These are phyloP conservation scores for Micrastur ruficollis DNA, from an alignment of 2,797 vertebrate species.

Conservation along the genomic window DNA sequence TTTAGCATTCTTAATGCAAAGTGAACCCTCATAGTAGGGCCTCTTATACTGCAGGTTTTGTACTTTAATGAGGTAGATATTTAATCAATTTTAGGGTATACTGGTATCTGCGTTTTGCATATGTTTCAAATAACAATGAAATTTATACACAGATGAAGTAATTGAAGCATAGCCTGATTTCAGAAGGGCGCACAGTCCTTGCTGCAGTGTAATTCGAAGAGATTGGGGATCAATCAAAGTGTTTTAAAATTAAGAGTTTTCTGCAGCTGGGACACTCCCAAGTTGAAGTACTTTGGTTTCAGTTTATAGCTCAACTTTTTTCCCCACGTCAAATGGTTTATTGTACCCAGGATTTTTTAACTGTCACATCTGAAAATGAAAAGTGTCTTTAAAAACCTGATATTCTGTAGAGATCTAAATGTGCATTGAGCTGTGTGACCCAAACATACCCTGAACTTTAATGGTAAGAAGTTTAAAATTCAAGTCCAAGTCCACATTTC, in stretches of 20 bases:
- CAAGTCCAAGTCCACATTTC: constrained; percentile 35
- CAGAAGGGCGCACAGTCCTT: constrained; percentile 56
- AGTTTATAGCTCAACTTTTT: constrained; percentile 59
- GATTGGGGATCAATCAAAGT: constrained; percentile 73
- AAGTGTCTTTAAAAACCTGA: constrained; percentile 54
- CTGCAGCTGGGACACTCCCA: constrained; percentile 71
- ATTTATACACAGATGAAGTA: constrained; percentile 77
- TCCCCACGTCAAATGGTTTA: constrained; percentile 48
- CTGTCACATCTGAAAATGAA: constrained; percentile 59
- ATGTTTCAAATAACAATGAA: constrained; percentile 77
- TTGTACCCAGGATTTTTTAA: constrained; percentile 52
- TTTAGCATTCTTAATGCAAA: constrained; percentile 60
- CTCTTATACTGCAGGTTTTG: constrained; percentile 56
- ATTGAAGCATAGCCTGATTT: constrained; percentile 69
- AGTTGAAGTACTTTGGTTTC: constrained; percentile 62
- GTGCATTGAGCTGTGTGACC: constrained; percentile 12
- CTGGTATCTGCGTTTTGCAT: constrained; percentile 70
- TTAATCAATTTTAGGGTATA: constrained; percentile 73
- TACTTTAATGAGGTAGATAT: constrained; percentile 74
- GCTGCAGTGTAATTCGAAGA: constrained; percentile 66
- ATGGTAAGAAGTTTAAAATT: constrained; percentile 20
- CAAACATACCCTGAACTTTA: constrained; percentile 31
- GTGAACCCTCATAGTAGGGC: constrained; percentile 53
- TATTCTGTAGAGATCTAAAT: constrained; percentile 59
- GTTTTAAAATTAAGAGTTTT: constrained; percentile 68